These are phyloP conservation scores for Elysia chlorotica DNA, from an alignment of 1,140 invertebrate species.

Conservation along the genomic window DNA sequence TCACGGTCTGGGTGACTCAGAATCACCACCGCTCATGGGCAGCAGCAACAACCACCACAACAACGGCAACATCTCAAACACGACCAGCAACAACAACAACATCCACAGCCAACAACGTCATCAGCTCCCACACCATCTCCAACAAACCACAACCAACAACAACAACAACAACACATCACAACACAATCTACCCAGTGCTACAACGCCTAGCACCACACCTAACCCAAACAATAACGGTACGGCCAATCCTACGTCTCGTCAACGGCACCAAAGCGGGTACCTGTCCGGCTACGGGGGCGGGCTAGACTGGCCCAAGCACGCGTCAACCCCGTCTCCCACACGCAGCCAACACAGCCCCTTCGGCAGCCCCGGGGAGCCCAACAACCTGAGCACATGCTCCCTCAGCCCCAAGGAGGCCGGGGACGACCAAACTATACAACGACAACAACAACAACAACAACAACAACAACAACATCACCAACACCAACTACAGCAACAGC, in stretches of 20 bases:
- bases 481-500: not conserved
- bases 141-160: not conserved
- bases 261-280: not conserved
- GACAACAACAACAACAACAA: conserved; percentile 3
- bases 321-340: conserved; percentile 21
- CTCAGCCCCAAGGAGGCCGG: conserved; percentile 13
- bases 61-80: not conserved
- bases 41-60: not conserved
- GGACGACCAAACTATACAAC: conserved; percentile 6
- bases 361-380: conserved; percentile 19
- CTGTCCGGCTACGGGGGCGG: not conserved
- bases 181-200: not conserved
- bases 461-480: not conserved
- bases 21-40: not conserved
- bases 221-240: not conserved
- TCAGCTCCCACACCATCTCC: not conserved
- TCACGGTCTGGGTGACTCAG: not conserved
- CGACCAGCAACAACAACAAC: conserved; percentile 4
- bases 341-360: conserved; percentile 20
- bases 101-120: conserved; percentile 1
- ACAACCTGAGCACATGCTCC: conserved; percentile 5
- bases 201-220: not conserved
- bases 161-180: not conserved
- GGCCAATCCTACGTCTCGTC: not conserved
- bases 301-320: conserved; percentile 16